A percentile compares a stretch with the other conserved stretches of the same genome.
Conservation (phyloP, 2,888 invertebrate genomes). For the Theretra japonica region DNA sequence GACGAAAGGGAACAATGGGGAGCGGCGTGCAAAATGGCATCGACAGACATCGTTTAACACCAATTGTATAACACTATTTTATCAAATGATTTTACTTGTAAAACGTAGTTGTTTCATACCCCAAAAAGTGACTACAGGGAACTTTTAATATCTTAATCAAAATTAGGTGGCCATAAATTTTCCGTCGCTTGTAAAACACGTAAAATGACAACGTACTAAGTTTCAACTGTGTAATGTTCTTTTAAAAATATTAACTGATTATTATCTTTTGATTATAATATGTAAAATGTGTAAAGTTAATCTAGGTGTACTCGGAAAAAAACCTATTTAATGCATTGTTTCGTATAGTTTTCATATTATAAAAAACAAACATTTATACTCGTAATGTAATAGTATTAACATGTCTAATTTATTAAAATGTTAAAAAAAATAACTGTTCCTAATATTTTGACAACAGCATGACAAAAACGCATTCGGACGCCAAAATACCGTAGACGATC, state of each 20-base stretch:
- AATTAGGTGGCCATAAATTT: not conserved
- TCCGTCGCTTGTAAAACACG: not conserved
- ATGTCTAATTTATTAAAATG: no score
- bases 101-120: not conserved
- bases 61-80: not conserved
- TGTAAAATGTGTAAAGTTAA: no score
- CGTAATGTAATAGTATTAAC: no score
- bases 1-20: conserved; percentile 10
- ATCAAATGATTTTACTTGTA: not conserved
- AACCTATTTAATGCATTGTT: no score
- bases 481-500: no score
- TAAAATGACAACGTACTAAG: conserved; percentile 5
- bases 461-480: no score
- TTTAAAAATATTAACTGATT: not conserved
- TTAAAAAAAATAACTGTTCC: no score
- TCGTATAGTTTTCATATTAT: no score
- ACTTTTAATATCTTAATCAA: conserved; percentile 4
- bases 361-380: no score
- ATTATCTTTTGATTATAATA: not conserved
- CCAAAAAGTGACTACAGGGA: not conserved
- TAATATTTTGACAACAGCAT: no score
- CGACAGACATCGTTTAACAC: not conserved
- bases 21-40: conserved; percentile 1
- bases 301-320: no score
- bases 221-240: not conserved